phyloP scores from a whole-genome alignment of 2,888 invertebrate genomes.

The Osmoderma eremita region DNA sequence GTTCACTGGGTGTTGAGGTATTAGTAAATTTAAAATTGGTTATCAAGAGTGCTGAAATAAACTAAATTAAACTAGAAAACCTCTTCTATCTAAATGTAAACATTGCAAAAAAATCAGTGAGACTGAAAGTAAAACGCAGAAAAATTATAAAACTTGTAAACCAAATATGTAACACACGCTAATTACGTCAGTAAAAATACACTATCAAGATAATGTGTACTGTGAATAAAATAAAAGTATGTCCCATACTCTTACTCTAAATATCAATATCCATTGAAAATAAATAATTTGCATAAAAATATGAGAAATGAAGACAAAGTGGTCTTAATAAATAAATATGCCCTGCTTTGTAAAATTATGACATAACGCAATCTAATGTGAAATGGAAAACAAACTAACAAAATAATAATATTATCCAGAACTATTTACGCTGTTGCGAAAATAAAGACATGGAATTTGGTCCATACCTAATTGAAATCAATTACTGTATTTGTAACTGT shows the following conservation, averaged over 20 bases:
- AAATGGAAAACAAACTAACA: conserved; percentile 22
- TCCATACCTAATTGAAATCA: conserved; percentile 27
- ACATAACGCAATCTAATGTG: conserved; percentile 15
- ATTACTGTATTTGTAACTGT: conserved; percentile 28
- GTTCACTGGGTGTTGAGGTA: conserved; percentile 45
- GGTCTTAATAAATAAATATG: conserved; percentile 38
- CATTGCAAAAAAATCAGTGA: conserved; percentile 31
- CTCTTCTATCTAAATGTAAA: conserved; percentile 18
- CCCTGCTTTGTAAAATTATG: conserved; percentile 43
- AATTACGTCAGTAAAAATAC: conserved; percentile 26
- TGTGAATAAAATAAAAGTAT: conserved; percentile 27
- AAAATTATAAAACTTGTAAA: not conserved
- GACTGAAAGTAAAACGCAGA: conserved; percentile 39
- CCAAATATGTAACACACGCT: not conserved
- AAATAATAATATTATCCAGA: conserved; percentile 39
- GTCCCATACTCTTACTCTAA: conserved; percentile 39
- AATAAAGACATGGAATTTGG: conserved; percentile 25
- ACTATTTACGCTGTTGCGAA: conserved; percentile 31
- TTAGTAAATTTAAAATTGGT: conserved; percentile 22
- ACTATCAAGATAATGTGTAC: conserved; percentile 11
- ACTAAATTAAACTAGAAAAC: not conserved
- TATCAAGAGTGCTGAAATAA: conserved; percentile 35
- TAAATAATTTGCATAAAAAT: conserved; percentile 22
- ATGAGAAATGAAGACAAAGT: conserved; percentile 39
- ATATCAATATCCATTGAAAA: conserved; percentile 29